These are phyloP conservation scores for Muscicapa adusta DNA, from an alignment of 2,113 vertebrate species.

Conservation along the genomic window DNA sequence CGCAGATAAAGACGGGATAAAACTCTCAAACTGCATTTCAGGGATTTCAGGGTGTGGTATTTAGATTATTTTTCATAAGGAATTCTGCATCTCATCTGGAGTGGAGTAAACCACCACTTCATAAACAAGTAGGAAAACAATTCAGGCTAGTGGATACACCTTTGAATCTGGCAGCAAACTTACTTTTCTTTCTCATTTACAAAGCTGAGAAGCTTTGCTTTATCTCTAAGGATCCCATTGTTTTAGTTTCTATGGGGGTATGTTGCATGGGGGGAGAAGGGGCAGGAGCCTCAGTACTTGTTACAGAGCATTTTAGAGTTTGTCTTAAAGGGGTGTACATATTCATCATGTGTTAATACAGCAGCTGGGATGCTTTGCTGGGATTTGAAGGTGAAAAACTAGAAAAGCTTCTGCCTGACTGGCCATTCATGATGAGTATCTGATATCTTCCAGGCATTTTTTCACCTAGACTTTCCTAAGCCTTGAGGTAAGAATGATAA, in stretches of 20 bases:
- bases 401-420: background rate
- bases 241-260: background rate
- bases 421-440: background rate
- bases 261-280: background rate
- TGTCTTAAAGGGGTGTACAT: background rate
- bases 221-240: background rate
- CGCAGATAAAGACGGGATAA: background rate
- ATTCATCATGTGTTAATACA: background rate
- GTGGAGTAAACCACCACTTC: background rate
- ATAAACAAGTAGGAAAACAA: background rate
- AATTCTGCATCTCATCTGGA: background rate
- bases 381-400: background rate
- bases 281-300: background rate
- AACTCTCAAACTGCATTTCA: background rate
- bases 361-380: background rate
- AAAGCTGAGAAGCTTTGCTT: background rate
- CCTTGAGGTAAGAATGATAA: background rate
- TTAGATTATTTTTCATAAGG: background rate
- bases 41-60: background rate
- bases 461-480: background rate
- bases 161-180: background rate
- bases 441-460: background rate
- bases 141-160: background rate
- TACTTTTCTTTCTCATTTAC: background rate
- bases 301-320: background rate